phyloP scores from a whole-genome alignment of 2,797 vertebrate species.

The Triplophysa bombifrons region DNA sequence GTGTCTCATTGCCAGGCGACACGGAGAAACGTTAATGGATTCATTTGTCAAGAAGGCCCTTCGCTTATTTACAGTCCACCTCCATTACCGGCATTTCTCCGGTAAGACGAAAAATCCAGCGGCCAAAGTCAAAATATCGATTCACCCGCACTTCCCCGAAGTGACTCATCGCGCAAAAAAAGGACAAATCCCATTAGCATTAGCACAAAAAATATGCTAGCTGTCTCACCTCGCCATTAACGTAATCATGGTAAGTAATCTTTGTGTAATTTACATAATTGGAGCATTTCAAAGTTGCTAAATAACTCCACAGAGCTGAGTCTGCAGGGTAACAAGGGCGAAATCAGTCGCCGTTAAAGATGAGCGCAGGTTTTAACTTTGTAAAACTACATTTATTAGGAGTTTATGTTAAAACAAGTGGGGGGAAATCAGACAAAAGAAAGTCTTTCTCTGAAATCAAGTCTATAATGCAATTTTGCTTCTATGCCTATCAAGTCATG shows the following conservation, averaged over 20 bases:
- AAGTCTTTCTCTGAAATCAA: not conserved
- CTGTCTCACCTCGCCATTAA: conserved; percentile 46
- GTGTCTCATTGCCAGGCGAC: conserved; percentile 80
- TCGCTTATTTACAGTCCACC: conserved; percentile 82
- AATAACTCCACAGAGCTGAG: conserved; percentile 24
- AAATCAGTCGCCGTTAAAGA: not conserved
- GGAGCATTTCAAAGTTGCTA: conserved; percentile 35
- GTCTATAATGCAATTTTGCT: not conserved
- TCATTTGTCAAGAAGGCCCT: conserved; percentile 82
- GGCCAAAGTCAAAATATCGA: conserved; percentile 80
- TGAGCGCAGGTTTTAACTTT: not conserved
- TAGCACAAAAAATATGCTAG: conserved; percentile 56
- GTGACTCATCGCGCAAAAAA: conserved; percentile 70
- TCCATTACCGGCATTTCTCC: conserved; percentile 74
- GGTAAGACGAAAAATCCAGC: conserved; percentile 64
- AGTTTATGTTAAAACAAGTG: not conserved
- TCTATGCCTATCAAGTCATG: not conserved
- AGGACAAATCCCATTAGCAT: conserved; percentile 60
- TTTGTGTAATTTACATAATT: conserved; percentile 34
- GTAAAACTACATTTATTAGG: not conserved
- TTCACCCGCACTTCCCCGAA: conserved; percentile 70
- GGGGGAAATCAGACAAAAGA: not conserved
- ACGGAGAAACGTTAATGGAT: conserved; percentile 87
- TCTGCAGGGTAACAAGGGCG: not conserved
- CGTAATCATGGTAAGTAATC: conserved; percentile 52